A percentile compares a stretch with the other conserved stretches of the same genome.
These are phyloP conservation scores for Falco punctatus DNA, from an alignment of 2,113 vertebrate species.

Conservation along the genomic window DNA sequence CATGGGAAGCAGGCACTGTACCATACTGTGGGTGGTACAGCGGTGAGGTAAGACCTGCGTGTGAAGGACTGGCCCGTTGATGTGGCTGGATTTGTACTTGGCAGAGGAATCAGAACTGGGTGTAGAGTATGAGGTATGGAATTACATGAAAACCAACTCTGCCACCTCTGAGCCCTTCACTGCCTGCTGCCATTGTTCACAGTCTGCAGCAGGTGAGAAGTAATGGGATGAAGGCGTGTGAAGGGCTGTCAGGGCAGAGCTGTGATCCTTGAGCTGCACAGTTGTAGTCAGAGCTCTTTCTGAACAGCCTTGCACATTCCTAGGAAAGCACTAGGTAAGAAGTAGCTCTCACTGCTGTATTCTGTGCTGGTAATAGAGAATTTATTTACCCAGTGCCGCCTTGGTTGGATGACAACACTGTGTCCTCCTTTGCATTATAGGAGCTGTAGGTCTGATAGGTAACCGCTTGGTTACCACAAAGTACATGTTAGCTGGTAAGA, in stretches of 20 bases:
- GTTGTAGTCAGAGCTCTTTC: not conserved
- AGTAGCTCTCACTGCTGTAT: not conserved
- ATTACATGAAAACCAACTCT: not conserved
- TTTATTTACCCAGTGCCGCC: not conserved
- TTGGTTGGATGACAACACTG: not conserved
- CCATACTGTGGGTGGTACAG: not conserved
- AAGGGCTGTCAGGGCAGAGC: not conserved
- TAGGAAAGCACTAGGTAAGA: not conserved
- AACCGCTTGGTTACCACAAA: not conserved
- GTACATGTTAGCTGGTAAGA: not conserved
- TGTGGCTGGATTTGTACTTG: not conserved
- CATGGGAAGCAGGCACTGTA: not conserved
- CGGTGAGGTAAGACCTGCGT: not conserved
- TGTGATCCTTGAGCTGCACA: not conserved
- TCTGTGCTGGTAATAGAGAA: not conserved
- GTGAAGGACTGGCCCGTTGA: not conserved
- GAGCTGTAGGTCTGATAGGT: not conserved
- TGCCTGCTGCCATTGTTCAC: not conserved
- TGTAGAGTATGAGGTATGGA: not conserved
- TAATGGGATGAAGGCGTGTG: not conserved
- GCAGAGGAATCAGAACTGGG: not conserved
- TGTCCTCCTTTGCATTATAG: not conserved
- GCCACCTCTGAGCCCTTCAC: not conserved
- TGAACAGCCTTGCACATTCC: not conserved
- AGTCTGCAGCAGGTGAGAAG: not conserved